Conservation (phyloP, 2,113 vertebrate genomes). For the Gobiocypris rarus region DNA sequence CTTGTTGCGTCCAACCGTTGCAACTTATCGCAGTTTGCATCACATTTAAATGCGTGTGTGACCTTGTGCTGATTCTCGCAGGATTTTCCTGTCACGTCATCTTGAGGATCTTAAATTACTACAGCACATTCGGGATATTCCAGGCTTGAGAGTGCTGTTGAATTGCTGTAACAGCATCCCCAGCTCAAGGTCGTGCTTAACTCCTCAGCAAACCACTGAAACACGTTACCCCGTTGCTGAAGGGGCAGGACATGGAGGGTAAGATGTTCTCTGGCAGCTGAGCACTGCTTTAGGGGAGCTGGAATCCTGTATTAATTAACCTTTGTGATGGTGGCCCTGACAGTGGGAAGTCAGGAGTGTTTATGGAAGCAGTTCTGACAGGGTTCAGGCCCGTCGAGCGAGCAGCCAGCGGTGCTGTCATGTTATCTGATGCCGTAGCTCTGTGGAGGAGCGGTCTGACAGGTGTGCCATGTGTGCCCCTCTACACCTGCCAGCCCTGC, state of each 20-base stretch:
- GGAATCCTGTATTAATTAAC: slow-evolving; percentile 80
- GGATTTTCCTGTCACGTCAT: slow-evolving; percentile 27
- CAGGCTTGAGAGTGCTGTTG: background rate
- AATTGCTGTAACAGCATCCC: slow-evolving; percentile 56
- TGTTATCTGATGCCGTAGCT: slow-evolving; percentile 70
- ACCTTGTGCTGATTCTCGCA: background rate
- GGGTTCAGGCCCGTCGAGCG: slow-evolving; percentile 70
- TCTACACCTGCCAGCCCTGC: slow-evolving; percentile 51
- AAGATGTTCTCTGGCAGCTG: slow-evolving; percentile 65
- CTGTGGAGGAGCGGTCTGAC: slow-evolving; percentile 69
- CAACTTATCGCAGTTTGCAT: slow-evolving; percentile 39
- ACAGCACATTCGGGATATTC: slow-evolving; percentile 31
- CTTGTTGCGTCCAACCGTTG: slow-evolving; percentile 38
- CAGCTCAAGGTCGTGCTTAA: slow-evolving; percentile 64
- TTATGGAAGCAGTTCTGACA: slow-evolving; percentile 76
- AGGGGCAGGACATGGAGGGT: slow-evolving; percentile 67
- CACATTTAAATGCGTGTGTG: slow-evolving; percentile 41
- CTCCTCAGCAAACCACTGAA: slow-evolving; percentile 66
- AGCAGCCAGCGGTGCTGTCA: slow-evolving; percentile 69
- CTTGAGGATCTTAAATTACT: slow-evolving; percentile 45
- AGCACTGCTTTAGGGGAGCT: slow-evolving; percentile 66
- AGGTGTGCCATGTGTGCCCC: slow-evolving; percentile 67
- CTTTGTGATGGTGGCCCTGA: slow-evolving; percentile 72
- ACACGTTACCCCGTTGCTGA: slow-evolving; percentile 63
- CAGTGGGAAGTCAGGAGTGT: slow-evolving; percentile 72